phyloP scores from a whole-genome alignment of 2,888 invertebrate species.

The Neelides folsomi region DNA sequence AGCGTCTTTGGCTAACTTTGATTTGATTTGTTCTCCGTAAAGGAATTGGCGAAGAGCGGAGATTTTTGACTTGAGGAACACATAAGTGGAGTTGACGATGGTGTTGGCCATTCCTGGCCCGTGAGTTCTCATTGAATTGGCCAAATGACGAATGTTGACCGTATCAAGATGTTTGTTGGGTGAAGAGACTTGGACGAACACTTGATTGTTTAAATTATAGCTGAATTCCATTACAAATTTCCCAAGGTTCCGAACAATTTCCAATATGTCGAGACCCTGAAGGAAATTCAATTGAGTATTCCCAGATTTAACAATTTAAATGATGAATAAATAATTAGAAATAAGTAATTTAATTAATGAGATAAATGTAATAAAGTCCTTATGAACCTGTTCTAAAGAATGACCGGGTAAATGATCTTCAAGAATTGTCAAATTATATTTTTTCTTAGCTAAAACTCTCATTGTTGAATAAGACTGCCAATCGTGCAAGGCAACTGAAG shows the following conservation, averaged over 20 bases:
- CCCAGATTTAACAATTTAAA: not conserved
- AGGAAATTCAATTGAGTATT: slow-evolving; percentile 14
- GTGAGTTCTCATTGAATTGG: slow-evolving; percentile 92
- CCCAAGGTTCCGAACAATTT: slow-evolving; percentile 93
- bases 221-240: slow-evolving; percentile 84
- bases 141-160: slow-evolving; percentile 85
- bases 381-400: slow-evolving; percentile 81
- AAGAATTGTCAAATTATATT: slow-evolving; percentile 65
- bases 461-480: slow-evolving; percentile 97
- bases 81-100: slow-evolving; percentile 69
- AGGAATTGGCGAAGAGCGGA: slow-evolving; percentile 91
- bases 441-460: slow-evolving; percentile 77
- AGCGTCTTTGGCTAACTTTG: slow-evolving; percentile 76
- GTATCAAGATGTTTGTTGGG: slow-evolving; percentile 88
- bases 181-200: slow-evolving; percentile 82
- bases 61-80: slow-evolving; percentile 84
- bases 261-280: slow-evolving; percentile 80
- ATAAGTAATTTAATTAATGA: too few relatives aligned
- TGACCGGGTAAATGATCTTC: slow-evolving; percentile 91
- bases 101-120: slow-evolving; percentile 64
- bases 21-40: slow-evolving; percentile 95
- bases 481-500: slow-evolving; percentile 90
- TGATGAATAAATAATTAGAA: too few relatives aligned
- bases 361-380: too few relatives aligned
- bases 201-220: slow-evolving; percentile 92